Conservation (phyloP, 2,888 invertebrate genomes). For the Drosophila gaucha region DNA sequence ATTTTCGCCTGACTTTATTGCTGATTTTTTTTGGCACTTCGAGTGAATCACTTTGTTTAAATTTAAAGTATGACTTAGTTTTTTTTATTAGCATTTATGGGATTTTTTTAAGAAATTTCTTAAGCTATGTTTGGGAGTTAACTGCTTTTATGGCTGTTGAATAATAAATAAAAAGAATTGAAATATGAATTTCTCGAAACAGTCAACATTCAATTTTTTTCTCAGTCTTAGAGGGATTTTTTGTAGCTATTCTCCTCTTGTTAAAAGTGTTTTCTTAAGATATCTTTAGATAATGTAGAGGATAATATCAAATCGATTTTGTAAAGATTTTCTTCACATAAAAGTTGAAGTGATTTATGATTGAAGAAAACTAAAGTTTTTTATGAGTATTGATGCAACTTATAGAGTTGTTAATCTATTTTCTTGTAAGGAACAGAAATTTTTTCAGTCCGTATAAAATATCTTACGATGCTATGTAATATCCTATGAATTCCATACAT, state of each 20-base stretch:
- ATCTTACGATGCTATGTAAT: too few relatives aligned
- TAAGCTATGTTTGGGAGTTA: conserved; percentile 13
- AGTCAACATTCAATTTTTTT: background rate
- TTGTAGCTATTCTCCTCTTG: too few relatives aligned
- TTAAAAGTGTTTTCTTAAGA: too few relatives aligned
- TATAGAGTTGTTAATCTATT: too few relatives aligned
- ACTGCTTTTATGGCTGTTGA: background rate
- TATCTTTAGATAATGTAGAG: too few relatives aligned
- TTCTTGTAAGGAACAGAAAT: too few relatives aligned
- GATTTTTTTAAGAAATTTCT: background rate
- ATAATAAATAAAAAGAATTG: background rate
- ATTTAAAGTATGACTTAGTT: background rate
- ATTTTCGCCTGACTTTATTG: conserved; percentile 26
- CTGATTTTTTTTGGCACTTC: conserved; percentile 28
- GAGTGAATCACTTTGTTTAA: conserved; percentile 32
- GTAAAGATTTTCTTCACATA: background rate
- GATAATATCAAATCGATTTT: background rate
- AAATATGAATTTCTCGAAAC: background rate
- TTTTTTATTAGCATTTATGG: conserved; percentile 10
- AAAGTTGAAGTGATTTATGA: background rate
- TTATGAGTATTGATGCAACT: too few relatives aligned
- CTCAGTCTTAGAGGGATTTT: too few relatives aligned
- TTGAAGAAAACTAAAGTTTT: too few relatives aligned
- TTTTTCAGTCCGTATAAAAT: too few relatives aligned
- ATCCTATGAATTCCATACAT: too few relatives aligned